Conservation (phyloP, 2,888 invertebrate species). For the Willowsia nigromaculata region DNA sequence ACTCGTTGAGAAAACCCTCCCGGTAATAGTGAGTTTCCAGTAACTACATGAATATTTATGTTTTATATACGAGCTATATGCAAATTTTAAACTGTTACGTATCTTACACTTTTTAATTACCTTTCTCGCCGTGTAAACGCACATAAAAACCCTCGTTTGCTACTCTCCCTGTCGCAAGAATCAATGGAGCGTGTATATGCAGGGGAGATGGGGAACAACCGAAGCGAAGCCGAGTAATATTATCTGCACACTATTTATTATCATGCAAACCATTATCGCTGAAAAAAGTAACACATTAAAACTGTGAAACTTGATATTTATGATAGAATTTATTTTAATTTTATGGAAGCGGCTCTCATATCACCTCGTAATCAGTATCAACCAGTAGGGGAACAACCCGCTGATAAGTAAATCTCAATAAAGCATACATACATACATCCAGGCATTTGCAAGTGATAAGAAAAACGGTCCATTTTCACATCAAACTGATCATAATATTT, state of each 20-base stretch:
- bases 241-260: background rate
- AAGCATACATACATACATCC: no score
- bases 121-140: no score
- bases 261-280: slow-evolving; percentile 32
- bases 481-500: background rate
- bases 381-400: background rate
- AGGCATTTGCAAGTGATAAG: background rate
- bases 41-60: no score
- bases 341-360: background rate
- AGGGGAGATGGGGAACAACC: background rate
- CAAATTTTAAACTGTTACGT: no score
- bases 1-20: no score
- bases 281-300: slow-evolving; percentile 19
- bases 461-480: background rate
- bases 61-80: no score
- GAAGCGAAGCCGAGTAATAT: background rate
- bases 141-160: no score
- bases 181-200: background rate
- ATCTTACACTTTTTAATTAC: no score
- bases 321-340: background rate
- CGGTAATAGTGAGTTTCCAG: no score
- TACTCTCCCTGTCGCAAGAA: no score
- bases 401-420: background rate
- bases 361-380: background rate
- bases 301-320: slow-evolving; percentile 35